Base-by-base conservation (phyloP, 2,113 vertebrate species). In the Sciurus niger region DNA sequence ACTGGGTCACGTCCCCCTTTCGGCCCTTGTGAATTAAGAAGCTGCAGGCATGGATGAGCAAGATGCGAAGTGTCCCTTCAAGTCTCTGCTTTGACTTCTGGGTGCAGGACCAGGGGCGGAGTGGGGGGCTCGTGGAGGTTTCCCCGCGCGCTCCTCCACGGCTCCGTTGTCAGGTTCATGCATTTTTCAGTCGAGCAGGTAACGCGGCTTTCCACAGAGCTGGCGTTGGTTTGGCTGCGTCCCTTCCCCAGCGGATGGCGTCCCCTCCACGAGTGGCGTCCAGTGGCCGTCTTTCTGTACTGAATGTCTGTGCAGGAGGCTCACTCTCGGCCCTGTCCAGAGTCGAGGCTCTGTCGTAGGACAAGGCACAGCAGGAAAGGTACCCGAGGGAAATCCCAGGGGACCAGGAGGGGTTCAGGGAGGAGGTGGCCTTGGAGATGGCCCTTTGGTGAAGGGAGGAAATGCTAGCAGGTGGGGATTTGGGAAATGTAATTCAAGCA, bases 1-100 rank as follows among this genome's bases (percentile, higher is more conserved):
- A 6, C 24, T 68, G 48, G 11, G 18, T 53, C n/a, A 11, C 65
- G 67, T 74, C 48, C 8, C 4, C 48, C 17, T 16, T 58, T 53
- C 37, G 43, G 83, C 82, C 34, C 0, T 65, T 37, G 18, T 78
- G 86, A 87, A 22, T 70, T 20, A 34, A 10, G 25, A 51, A 28
- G 16, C 32, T 18, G 0, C 28, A 16, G 46, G 5, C 17, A 0
- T 18, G 9, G 51, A 4, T 28, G 7, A 51, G 6, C 9, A 58
- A 1, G 18, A 63, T 28, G 60, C 8, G 60, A 37, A 51, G 0
- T 32, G 1, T 46, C 70, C 43, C 16, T 34, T 77, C 4, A 48
- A 1, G 9, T 86, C 3, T 7, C 34, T 60, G 76, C 76, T 87
- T 34, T 28, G 3, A 10, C 77, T 85, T 51, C 73, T 22, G 78